Evolutionary conservation across 2,888 invertebrate genomes (phyloP).

Genomic region (Dynastes hyllus): DNA sequence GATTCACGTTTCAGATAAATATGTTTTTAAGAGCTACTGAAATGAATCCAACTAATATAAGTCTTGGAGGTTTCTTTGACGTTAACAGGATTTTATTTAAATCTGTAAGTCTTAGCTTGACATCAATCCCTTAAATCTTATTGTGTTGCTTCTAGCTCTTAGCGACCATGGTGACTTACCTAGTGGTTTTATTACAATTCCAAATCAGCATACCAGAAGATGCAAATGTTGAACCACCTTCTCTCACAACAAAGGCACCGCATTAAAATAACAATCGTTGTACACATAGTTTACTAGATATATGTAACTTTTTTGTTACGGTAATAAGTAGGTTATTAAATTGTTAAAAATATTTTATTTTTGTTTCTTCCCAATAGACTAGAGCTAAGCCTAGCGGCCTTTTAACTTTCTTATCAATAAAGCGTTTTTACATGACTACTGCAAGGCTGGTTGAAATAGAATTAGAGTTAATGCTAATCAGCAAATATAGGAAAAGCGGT

Average conservation of each 20-base stretch:
- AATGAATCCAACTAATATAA: conserved; percentile 85
- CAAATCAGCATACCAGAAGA: conserved; percentile 84
- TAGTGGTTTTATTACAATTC: conserved; percentile 83
- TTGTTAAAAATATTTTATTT: no score
- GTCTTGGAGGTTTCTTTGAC: conserved; percentile 82
- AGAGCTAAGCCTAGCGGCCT: no score
- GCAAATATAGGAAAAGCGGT: no score
- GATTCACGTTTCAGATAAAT: conserved; percentile 72
- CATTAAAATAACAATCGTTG: background rate
- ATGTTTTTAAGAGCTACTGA: conserved; percentile 85
- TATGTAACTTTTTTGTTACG: no score
- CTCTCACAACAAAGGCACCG: background rate
- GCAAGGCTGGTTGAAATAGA: no score
- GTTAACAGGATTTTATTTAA: conserved; percentile 83
- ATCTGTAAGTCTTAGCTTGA: conserved; percentile 73
- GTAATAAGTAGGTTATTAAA: no score
- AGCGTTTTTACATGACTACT: no score
- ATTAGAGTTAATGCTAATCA: no score
- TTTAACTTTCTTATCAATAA: no score
- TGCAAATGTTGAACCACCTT: background rate
- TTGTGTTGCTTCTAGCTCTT: conserved; percentile 72
- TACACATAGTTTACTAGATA: no score
- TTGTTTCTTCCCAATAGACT: no score
- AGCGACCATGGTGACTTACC: conserved; percentile 85
- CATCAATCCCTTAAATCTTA: background rate